phyloP scores from a whole-genome alignment of 53 echinoderm and acorn worm species.

The Hippasteria phrygiana region DNA sequence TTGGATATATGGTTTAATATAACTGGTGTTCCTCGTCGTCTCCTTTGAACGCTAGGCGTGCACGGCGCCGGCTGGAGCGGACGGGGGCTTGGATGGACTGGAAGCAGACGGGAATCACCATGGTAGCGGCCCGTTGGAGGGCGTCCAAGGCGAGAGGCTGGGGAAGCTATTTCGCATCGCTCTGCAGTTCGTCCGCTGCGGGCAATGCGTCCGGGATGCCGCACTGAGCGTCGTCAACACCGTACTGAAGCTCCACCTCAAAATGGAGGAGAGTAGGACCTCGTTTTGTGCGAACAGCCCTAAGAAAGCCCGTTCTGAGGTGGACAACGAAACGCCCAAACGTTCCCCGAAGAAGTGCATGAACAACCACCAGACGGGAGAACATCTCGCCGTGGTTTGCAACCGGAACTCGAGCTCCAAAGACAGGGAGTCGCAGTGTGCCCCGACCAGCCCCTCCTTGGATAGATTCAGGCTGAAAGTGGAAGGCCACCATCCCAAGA shows the following conservation, averaged over 20 bases:
- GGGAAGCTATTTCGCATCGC: slow-evolving; percentile 58
- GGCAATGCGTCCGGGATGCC: slow-evolving; percentile 25
- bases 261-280: slow-evolving; percentile 40
- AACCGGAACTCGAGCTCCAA: neutral
- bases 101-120: slow-evolving; percentile 32
- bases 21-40: neutral
- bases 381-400: neutral
- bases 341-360: slow-evolving; percentile 16
- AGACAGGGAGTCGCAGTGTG: slow-evolving; percentile 24
- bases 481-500: slow-evolving; percentile 48
- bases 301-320: neutral
- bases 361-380: neutral
- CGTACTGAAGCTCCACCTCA: slow-evolving; percentile 54
- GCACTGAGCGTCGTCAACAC: slow-evolving; percentile 59
- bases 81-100: slow-evolving; percentile 26
- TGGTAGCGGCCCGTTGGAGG: slow-evolving; percentile 16
- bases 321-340: neutral
- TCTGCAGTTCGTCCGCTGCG: slow-evolving; percentile 57
- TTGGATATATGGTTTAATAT: slow-evolving; percentile 33
- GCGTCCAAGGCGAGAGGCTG: slow-evolving; percentile 46
- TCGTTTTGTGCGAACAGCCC: slow-evolving; percentile 23
- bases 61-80: slow-evolving; percentile 52
- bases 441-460: slow-evolving; percentile 41
- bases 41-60: slow-evolving; percentile 61
- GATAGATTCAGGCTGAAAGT: slow-evolving; percentile 34